phyloP scores from a whole-genome alignment of 1,140 invertebrate genomes.

The Acromyrmex charruanus region DNA sequence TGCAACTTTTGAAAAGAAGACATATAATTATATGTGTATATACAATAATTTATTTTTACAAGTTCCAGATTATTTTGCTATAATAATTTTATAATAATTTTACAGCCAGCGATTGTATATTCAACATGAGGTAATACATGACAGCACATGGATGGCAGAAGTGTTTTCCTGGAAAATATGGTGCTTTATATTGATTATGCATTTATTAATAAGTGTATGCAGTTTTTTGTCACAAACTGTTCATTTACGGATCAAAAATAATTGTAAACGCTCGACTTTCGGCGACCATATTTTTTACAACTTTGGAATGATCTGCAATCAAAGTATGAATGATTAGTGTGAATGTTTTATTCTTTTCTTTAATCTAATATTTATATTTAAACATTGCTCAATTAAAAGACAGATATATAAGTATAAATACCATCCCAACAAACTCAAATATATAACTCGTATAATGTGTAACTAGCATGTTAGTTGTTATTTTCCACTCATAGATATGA shows the following conservation, averaged over 20 bases:
- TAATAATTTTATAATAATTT: constrained; percentile 18
- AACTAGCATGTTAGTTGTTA: too few relatives aligned
- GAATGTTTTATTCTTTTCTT: not conserved
- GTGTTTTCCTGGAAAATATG: constrained; percentile 31
- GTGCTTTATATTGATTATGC: not conserved
- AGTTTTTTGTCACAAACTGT: constrained; percentile 18
- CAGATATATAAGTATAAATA: not conserved
- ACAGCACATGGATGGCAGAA: constrained; percentile 18
- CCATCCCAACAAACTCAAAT: too few relatives aligned
- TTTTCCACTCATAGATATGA: too few relatives aligned
- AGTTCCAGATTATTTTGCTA: not conserved
- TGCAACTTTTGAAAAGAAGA: not conserved
- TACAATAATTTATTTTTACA: not conserved
- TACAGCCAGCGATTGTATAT: constrained; percentile 13
- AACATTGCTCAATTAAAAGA: constrained; percentile 8
- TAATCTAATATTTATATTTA: not conserved
- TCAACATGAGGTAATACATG: not conserved
- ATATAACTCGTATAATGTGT: too few relatives aligned
- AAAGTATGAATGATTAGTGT: constrained; percentile 31
- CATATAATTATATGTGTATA: too few relatives aligned
- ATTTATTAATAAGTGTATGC: not conserved
- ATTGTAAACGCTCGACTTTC: not conserved
- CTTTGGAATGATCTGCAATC: constrained; percentile 46
- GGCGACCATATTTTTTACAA: constrained; percentile 40
- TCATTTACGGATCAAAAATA: not conserved